phyloP scores from a whole-genome alignment of 1,140 invertebrate genomes.

The Cyclargus thomasi region DNA sequence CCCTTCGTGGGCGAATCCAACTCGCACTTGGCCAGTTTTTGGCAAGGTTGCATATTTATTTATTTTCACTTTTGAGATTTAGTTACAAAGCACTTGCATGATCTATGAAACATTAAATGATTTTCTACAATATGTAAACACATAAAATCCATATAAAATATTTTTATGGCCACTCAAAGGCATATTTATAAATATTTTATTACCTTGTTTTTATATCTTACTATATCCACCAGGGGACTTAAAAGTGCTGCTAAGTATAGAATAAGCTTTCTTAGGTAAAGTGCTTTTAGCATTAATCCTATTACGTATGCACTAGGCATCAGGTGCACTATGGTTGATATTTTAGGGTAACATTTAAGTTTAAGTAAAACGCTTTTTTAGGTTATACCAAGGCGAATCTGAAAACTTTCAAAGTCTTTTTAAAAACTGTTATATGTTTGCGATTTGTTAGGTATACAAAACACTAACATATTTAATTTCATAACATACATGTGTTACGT shows the following conservation, averaged over 20 bases:
- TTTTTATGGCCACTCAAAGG: neutral
- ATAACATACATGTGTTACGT: too few species aligned
- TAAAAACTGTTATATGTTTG: too few species aligned
- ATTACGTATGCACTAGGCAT: neutral
- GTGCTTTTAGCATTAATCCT: neutral
- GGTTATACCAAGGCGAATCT: too few species aligned
- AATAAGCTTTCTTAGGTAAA: neutral
- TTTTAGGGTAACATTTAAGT: neutral
- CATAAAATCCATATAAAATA: neutral
- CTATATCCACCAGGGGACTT: neutral
- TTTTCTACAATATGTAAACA: neutral
- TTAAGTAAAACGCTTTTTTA: too few species aligned
- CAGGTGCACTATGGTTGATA: neutral
- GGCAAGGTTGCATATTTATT: too few species aligned
- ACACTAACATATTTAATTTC: too few species aligned
- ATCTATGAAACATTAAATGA: neutral
- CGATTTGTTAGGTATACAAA: too few species aligned
- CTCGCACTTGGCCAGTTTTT: too few species aligned
- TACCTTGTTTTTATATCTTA: neutral
- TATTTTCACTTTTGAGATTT: too few species aligned
- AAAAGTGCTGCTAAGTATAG: neutral
- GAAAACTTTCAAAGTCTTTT: too few species aligned
- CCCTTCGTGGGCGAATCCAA: too few species aligned
- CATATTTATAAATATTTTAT: conserved; percentile 1
- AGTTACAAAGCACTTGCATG: neutral